Conservation (phyloP, 2,797 vertebrate species). For the Dermochelys coriacea region DNA sequence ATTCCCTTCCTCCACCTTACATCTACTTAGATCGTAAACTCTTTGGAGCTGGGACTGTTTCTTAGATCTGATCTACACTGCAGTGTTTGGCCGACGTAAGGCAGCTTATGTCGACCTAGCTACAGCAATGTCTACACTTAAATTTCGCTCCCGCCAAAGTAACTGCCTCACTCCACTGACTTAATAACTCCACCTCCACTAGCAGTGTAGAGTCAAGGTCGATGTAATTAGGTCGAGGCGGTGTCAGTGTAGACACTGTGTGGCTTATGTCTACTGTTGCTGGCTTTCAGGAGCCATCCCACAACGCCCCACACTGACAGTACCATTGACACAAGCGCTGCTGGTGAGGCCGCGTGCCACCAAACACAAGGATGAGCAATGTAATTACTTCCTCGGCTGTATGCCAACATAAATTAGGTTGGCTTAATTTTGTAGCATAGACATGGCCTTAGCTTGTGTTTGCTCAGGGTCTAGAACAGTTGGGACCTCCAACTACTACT, state of each 20-base stretch:
- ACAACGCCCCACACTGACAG: neutral
- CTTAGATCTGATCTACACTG: neutral
- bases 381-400: neutral
- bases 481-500: neutral
- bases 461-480: neutral
- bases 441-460: neutral
- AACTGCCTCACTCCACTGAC: neutral
- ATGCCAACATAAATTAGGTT: neutral
- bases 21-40: neutral
- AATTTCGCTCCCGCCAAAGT: neutral
- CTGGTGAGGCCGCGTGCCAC: accelerated
- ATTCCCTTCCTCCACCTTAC: neutral
- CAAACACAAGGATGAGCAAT: neutral
- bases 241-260: neutral
- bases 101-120: neutral
- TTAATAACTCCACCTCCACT: neutral
- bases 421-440: neutral
- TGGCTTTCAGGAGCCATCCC: neutral
- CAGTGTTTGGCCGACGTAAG: neutral
- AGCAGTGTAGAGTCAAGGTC: neutral
- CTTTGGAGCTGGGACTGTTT: neutral
- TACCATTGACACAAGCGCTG: neutral
- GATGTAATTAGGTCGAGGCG: neutral
- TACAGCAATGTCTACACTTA: neutral
- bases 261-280: neutral